Evolutionary conservation across 2,888 invertebrate species (phyloP), one percentile per base, ranked within the genome.

Genomic region (Labia minor): DNA sequence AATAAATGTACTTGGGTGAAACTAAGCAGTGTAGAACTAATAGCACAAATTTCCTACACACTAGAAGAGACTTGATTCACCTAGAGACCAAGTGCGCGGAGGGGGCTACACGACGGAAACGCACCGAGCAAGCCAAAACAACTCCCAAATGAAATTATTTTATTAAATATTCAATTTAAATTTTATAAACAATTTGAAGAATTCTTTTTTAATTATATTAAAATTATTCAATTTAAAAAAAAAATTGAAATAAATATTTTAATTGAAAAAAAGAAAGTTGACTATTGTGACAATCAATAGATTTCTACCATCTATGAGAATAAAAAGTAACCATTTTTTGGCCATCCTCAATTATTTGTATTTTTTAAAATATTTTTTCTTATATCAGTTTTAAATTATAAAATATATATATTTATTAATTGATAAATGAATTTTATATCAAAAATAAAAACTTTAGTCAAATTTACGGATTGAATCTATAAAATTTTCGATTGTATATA

Each of bases 11-110:
- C 49, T 49, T 49, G 49, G 49, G 3, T 10, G n/a, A 49, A 49
- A 49, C 49, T 49, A 49, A 49, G 49, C 49, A 49, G 49, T n/a
- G n/a, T 49, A 49, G 49, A 49, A 49, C 49, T 49, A 49, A 49
- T 49, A 8, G 49, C 49, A 49, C 49, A 49, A 49, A 49, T 49
- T 49, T 49, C 2, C 49, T 49, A 49, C 49, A 49, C 49, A 49
- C 49, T 49, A 49, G 49, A 49, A 49, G 49, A n/a, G 49, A 49
- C 49, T 49, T 49, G 49, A 49, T 49, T 49, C 49, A 49, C 49
- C 49, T 49, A 49, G 14, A 49, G 49, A 49, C 49, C 49, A 49
- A 49, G 49, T 49, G 49, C 49, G 49, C 49, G 49, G 49, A 49
- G 49, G 49, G 49, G 49, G 49, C 49, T 16, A 49, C 49, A 49